These are phyloP conservation scores for Micrasema minimum DNA, from an alignment of 1,140 invertebrate genomes.

Conservation along the genomic window DNA sequence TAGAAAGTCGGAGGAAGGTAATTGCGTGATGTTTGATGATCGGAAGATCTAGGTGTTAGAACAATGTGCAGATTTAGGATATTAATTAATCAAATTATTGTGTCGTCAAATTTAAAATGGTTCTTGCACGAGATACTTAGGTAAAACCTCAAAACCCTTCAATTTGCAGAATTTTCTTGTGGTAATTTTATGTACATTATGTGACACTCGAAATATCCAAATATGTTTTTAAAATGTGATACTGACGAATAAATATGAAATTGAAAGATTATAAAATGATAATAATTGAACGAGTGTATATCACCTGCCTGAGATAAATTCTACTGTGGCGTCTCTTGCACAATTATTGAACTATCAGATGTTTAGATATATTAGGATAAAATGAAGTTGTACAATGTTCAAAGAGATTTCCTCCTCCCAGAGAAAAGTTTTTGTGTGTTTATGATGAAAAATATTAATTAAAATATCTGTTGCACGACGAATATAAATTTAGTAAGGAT, in stretches of 20 bases:
- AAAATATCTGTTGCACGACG: conserved; percentile 30
- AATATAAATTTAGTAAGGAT: conserved; percentile 34
- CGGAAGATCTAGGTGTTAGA: conserved; percentile 14
- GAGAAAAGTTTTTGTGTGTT: conserved; percentile 18
- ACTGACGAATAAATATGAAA: conserved; percentile 12
- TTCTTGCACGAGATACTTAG: conserved; percentile 33
- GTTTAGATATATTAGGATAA: conserved; percentile 28
- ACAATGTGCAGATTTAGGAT: conserved; percentile 31
- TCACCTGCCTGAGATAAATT: too few species aligned
- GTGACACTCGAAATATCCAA: conserved; percentile 8
- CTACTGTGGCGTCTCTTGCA: background rate
- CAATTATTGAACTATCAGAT: conserved; percentile 22
- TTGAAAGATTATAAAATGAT: background rate
- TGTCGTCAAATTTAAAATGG: conserved; percentile 14
- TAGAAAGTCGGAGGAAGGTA: background rate
- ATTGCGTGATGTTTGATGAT: conserved; percentile 26
- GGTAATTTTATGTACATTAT: conserved; percentile 12
- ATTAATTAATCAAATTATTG: conserved; percentile 7
- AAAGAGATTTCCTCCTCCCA: conserved; percentile 23
- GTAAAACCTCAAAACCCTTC: conserved; percentile 7
- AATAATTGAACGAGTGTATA: too few species aligned
- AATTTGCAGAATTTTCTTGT: conserved; percentile 15
- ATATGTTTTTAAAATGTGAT: conserved; percentile 23
- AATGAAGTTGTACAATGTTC: conserved; percentile 33
- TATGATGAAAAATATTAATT: conserved; percentile 32